Conservation (phyloP, 2,888 invertebrate genomes). For the Aspidiotus destructor region DNA sequence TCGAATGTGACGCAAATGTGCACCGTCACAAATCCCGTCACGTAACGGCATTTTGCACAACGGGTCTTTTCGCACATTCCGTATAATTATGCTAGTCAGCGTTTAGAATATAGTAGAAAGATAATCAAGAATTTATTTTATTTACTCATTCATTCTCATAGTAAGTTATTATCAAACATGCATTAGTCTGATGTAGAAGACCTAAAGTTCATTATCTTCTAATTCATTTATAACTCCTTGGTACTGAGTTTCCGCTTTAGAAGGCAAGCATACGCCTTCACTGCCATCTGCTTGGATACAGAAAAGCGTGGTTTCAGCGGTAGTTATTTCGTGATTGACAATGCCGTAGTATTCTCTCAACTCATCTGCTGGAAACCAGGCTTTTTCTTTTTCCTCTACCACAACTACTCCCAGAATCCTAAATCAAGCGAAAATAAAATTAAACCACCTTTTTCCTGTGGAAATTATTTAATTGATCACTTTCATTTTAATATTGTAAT, state of each 20-base stretch:
- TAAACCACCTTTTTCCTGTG: too few relatives aligned
- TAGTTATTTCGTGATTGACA: slow-evolving; percentile 69
- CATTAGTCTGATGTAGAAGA: background rate
- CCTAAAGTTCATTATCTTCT: slow-evolving; percentile 28
- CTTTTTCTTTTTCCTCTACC: slow-evolving; percentile 79
- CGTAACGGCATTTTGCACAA: too few relatives aligned
- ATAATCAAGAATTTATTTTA: too few relatives aligned
- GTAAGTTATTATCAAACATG: too few relatives aligned
- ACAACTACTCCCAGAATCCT: slow-evolving; percentile 69
- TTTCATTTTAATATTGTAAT: too few relatives aligned
- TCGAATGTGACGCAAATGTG: too few relatives aligned
- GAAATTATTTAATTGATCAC: too few relatives aligned
- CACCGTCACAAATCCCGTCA: too few relatives aligned
- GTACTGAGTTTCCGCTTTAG: slow-evolving; percentile 50
- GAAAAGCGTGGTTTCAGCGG: slow-evolving; percentile 67
- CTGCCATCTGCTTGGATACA: slow-evolving; percentile 74
- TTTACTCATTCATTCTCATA: too few relatives aligned
- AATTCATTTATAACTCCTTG: slow-evolving; percentile 41
- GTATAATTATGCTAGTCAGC: too few relatives aligned
- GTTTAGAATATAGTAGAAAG: too few relatives aligned
- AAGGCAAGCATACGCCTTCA: slow-evolving; percentile 72
- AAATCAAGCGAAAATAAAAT: slow-evolving; percentile 30
- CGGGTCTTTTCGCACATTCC: too few relatives aligned
- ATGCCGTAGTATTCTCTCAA: slow-evolving; percentile 82
- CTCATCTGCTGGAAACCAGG: slow-evolving; percentile 85